phyloP scores from a whole-genome alignment of 2,113 vertebrate genomes.

The Tonatia bakeri region DNA sequence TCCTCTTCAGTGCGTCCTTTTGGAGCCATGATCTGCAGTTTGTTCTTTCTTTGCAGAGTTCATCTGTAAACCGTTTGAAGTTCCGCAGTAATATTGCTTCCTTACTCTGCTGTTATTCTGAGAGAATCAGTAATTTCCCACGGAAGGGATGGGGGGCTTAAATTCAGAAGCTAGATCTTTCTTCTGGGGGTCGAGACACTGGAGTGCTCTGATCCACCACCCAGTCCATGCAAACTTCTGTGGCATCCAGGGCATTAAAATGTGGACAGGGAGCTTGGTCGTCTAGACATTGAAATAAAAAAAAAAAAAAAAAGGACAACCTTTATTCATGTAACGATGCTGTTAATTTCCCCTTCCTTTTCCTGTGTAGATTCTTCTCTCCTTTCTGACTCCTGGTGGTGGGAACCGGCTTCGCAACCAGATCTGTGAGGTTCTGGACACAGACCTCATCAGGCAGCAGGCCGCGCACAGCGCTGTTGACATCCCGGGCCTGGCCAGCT shows the following conservation, averaged over 20 bases:
- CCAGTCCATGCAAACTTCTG: not conserved
- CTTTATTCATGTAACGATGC: not conserved
- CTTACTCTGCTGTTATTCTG: not conserved
- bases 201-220: not conserved
- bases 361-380: constrained; percentile 87
- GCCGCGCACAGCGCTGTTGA: constrained; percentile 90
- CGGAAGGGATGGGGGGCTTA: not conserved
- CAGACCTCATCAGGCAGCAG: constrained; percentile 92
- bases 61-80: not conserved
- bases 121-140: not conserved
- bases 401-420: constrained; percentile 89
- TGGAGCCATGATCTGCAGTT: not conserved
- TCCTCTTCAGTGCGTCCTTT: not conserved
- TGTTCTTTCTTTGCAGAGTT: not conserved
- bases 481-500: constrained; percentile 89
- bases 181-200: not conserved
- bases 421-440: constrained; percentile 93
- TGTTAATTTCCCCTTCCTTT: not conserved
- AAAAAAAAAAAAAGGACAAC: not conserved
- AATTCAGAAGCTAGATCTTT: not conserved
- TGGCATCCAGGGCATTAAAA: not conserved
- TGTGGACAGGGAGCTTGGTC: not conserved
- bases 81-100: not conserved
- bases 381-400: constrained; percentile 91
- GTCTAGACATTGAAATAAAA: not conserved